A percentile compares a stretch with the other conserved stretches of the same genome.
phyloP scores from a whole-genome alignment of 2,888 invertebrate species.

The Drosophila niveifrons region DNA sequence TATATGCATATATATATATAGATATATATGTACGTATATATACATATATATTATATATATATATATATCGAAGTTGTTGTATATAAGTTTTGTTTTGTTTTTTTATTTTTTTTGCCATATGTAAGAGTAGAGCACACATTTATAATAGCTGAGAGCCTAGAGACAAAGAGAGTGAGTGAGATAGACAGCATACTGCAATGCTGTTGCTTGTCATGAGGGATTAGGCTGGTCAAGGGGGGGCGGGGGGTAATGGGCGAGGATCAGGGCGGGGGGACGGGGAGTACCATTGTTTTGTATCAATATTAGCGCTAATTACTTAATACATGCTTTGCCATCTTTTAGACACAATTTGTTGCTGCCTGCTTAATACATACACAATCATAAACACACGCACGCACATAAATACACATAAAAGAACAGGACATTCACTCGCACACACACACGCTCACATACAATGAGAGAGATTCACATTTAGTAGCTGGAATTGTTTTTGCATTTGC shows the following conservation, averaged over 20 bases:
- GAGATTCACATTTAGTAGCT: constrained; percentile 67
- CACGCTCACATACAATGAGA: constrained; percentile 14
- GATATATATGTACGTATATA: constrained; percentile 47
- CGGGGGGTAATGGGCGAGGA: neutral
- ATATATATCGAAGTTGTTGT: constrained; percentile 37
- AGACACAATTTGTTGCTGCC: constrained; percentile 46
- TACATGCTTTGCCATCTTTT: constrained; percentile 60
- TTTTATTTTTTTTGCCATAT: constrained; percentile 27
- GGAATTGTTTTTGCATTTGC: constrained; percentile 42
- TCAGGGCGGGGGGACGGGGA: constrained; percentile 4
- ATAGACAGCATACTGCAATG: constrained; percentile 9
- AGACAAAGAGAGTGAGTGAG: constrained; percentile 45
- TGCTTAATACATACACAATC: constrained; percentile 15
- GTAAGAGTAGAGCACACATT: constrained; percentile 58
- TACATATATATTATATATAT: constrained; percentile 13
- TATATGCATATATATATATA: constrained; percentile 15
- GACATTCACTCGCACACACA: constrained; percentile 10
- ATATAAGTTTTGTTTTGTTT: constrained; percentile 30
- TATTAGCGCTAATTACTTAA: constrained; percentile 54
- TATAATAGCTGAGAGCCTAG: constrained; percentile 61
- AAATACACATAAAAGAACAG: constrained; percentile 57
- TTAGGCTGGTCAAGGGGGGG: neutral
- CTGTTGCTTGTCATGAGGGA: neutral
- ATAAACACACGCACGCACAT: constrained; percentile 29
- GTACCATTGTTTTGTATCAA: constrained; percentile 20